phyloP scores from a whole-genome alignment of 2,113 vertebrate genomes.

The Galeopterus variegatus region DNA sequence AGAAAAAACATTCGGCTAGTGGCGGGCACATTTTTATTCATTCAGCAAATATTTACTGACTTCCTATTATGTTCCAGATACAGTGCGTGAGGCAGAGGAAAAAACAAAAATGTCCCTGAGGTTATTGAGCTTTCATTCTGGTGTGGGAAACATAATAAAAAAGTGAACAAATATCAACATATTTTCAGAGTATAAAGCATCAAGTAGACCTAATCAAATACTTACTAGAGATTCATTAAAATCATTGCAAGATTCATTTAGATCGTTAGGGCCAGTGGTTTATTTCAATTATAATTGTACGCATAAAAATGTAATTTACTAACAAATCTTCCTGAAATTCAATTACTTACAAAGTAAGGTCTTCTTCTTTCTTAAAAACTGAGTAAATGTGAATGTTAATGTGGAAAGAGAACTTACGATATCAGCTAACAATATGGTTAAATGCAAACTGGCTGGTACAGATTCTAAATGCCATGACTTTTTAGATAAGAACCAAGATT shows the following conservation, averaged over 20 bases:
- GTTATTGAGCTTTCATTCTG: constrained; percentile 23
- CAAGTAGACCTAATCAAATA: neutral
- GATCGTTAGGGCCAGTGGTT: neutral
- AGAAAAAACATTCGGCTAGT: neutral
- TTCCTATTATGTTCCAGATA: neutral
- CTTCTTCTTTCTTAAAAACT: neutral
- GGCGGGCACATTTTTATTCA: neutral
- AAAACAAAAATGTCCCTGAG: neutral
- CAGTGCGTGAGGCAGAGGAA: constrained; percentile 24
- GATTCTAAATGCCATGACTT: neutral
- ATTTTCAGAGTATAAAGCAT: neutral
- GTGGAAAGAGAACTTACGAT: neutral
- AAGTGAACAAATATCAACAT: neutral
- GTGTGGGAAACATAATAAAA: neutral
- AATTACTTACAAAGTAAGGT: constrained; percentile 14
- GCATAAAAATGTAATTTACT: neutral
- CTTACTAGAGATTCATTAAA: neutral
- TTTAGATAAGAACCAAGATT: neutral
- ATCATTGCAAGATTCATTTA: constrained; percentile 5
- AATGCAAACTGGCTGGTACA: neutral
- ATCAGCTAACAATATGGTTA: too few relatives aligned
- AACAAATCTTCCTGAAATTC: constrained; percentile 17
- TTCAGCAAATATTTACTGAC: constrained; percentile 17
- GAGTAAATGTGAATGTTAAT: neutral
- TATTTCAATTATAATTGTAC: neutral